These are phyloP conservation scores for Hippocampus mohnikei DNA, from an alignment of 2,113 vertebrate species.

Conservation along the genomic window DNA sequence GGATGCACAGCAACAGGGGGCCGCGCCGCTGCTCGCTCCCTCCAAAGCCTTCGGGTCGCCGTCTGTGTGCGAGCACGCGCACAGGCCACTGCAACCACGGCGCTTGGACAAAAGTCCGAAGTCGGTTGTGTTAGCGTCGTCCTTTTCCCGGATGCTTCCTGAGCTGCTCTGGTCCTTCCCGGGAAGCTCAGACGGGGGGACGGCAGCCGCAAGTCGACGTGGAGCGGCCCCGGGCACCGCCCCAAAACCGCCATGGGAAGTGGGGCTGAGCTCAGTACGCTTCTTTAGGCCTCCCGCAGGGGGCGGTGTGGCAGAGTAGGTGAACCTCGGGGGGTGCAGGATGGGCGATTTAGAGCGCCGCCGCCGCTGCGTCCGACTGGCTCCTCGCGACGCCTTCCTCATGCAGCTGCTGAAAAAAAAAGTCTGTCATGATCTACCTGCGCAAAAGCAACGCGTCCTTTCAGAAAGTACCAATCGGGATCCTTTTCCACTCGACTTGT, in stretches of 20 bases:
- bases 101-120: constrained; percentile 82
- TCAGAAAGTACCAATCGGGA: too few relatives aligned
- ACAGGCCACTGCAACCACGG: constrained; percentile 52
- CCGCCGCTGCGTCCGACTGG: constrained; percentile 81
- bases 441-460: too few relatives aligned
- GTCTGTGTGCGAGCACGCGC: constrained; percentile 11
- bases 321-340: constrained; percentile 91
- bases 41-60: constrained; percentile 6
- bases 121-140: constrained; percentile 64
- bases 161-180: background rate
- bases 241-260: constrained; percentile 57
- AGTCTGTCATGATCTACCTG: too few relatives aligned
- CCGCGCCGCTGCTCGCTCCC: background rate
- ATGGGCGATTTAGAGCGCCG: constrained; percentile 93
- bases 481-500: too few relatives aligned
- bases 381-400: constrained; percentile 84
- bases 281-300: constrained; percentile 74
- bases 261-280: constrained; percentile 58
- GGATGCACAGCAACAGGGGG: constrained; percentile 61
- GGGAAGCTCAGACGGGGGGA: background rate
- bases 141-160: background rate
- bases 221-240: constrained; percentile 36
- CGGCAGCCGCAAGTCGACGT: too few relatives aligned
- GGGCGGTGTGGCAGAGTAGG: constrained; percentile 71
- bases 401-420: constrained; percentile 65